These are phyloP conservation scores for Leptinotarsa lineolata DNA, from an alignment of 1,140 invertebrate species.

Conservation along the genomic window DNA sequence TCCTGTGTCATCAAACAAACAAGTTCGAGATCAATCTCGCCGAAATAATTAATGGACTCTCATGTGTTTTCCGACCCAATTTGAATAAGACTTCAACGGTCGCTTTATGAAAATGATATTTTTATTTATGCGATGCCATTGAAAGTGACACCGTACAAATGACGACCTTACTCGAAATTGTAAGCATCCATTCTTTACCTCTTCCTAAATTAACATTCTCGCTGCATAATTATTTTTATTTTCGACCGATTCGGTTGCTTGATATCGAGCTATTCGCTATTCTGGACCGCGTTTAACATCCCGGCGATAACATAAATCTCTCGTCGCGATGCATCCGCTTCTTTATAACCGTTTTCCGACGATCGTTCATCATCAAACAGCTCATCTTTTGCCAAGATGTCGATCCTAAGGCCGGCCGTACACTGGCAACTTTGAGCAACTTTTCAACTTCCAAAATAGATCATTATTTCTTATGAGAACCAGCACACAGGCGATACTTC, in stretches of 20 bases:
- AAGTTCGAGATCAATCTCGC: background rate
- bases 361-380: background rate
- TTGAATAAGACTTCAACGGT: background rate
- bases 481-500: too few relatives aligned
- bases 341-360: constrained; percentile 1
- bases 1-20: background rate
- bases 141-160: constrained; percentile 14
- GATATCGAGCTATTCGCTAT: background rate
- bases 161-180: constrained; percentile 11
- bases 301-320: background rate
- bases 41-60: background rate
- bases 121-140: constrained; percentile 12
- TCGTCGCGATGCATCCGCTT: background rate
- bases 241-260: constrained; percentile 7
- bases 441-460: too few relatives aligned
- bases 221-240: constrained; percentile 3
- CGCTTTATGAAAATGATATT: constrained; percentile 16
- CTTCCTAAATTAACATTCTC: constrained; percentile 1
- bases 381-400: background rate
- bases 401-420: background rate
- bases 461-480: too few relatives aligned
- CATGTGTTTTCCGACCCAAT: background rate
- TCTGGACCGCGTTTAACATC: constrained; percentile 5
- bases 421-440: too few relatives aligned
- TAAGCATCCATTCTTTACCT: constrained; percentile 19